Percentiles rank a stretch among this genome's conserved stretches.
Conservation (phyloP, 2,113 vertebrate genomes). For the Rhinoderma darwinii region DNA sequence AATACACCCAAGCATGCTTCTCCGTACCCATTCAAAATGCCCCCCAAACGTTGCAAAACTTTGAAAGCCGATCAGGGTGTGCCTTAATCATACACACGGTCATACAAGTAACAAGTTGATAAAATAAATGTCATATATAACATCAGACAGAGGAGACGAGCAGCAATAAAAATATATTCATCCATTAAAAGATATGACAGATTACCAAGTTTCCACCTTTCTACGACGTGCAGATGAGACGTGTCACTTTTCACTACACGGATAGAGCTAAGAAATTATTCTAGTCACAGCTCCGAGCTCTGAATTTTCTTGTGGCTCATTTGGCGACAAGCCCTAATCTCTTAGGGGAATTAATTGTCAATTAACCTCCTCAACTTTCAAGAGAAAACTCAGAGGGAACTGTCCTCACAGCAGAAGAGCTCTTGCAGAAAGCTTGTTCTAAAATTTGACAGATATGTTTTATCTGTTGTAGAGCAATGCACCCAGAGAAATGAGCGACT, state of each 20-base stretch:
- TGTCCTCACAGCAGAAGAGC: conserved; percentile 14
- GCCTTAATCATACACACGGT: no score
- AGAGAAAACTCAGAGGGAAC: conserved; percentile 14
- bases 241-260: conserved; percentile 21
- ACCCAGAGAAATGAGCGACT: not conserved
- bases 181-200: conserved; percentile 36
- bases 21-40: no score
- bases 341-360: conserved; percentile 49
- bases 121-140: not conserved
- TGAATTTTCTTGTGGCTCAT: conserved; percentile 15
- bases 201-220: conserved; percentile 29
- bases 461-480: conserved; percentile 23
- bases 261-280: conserved; percentile 28
- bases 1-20: no score
- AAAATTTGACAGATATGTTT: conserved; percentile 17
- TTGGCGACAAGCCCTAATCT: conserved; percentile 6
- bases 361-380: conserved; percentile 54
- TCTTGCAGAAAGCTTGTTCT: conserved; percentile 2
- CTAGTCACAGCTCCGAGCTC: conserved; percentile 18
- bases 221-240: conserved; percentile 20
- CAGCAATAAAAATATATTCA: not conserved
- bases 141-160: not conserved
- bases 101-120: not conserved
- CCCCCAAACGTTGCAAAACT: no score
- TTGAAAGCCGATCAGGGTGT: no score